Evolutionary conservation across 1,140 invertebrate species (phyloP).

Genomic region (Gryllus bimaculatus): DNA sequence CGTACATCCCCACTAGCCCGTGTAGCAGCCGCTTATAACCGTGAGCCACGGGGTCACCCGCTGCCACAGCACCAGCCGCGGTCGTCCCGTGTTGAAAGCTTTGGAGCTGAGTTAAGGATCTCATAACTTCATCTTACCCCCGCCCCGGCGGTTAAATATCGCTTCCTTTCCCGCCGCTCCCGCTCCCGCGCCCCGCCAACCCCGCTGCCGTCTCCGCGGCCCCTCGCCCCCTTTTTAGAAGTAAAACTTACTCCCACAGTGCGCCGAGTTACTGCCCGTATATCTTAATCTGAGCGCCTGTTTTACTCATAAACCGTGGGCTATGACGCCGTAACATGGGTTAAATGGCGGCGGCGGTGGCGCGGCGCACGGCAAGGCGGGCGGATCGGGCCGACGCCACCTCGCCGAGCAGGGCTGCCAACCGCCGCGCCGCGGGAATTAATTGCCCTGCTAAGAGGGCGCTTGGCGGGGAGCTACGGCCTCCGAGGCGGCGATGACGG

Average conservation of each 20-base stretch:
- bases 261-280: background rate
- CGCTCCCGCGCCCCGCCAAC: background rate
- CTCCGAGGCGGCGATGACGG: no score
- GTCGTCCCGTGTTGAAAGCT: background rate
- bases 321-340: background rate
- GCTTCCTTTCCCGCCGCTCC: conserved; percentile 11
- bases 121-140: conserved; percentile 12
- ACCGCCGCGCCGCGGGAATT: no score
- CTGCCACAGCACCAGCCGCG: background rate
- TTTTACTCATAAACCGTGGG: background rate
- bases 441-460: no score
- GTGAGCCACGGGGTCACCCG: background rate
- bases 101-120: conserved; percentile 1
- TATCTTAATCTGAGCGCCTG: background rate
- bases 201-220: background rate
- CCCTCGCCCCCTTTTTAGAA: background rate
- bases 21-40: background rate
- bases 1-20: background rate
- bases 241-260: background rate
- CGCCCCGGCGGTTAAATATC: conserved; percentile 11
- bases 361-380: no score
- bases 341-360: background rate
- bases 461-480: no score
- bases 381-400: no score
- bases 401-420: no score